Percentiles rank a stretch among this genome's conserved stretches.
Evolutionary conservation across 2,113 vertebrate species (phyloP).

Genomic region (Salminus brasiliensis): DNA sequence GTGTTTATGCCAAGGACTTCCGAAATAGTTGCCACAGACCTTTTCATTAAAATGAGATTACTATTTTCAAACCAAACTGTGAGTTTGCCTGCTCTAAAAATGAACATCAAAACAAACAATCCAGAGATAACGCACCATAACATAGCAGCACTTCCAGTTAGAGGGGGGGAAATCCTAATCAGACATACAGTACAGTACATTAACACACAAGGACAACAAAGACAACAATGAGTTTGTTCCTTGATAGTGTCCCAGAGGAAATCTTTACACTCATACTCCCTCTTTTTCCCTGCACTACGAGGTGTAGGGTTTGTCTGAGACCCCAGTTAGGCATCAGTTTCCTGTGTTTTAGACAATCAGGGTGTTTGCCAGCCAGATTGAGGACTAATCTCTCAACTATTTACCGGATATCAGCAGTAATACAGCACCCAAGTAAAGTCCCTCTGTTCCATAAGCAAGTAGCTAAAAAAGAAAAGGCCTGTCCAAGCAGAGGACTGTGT

Average conservation of each 20-base stretch:
- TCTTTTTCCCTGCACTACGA: background rate
- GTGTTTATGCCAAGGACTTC: background rate
- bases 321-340: conserved; percentile 23
- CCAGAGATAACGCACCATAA: background rate
- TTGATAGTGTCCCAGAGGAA: background rate
- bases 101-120: conserved; percentile 10
- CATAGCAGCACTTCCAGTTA: conserved; percentile 4
- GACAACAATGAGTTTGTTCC: background rate
- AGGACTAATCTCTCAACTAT: conserved; percentile 35
- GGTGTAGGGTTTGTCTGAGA: conserved; percentile 1
- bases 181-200: background rate
- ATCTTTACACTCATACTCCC: background rate
- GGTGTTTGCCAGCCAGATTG: conserved; percentile 36
- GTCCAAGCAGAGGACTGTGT: conserved; percentile 15
- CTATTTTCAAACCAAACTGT: background rate
- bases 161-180: conserved; percentile 10
- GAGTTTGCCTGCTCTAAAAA: background rate
- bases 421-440: conserved; percentile 20
- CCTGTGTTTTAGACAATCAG: conserved; percentile 28
- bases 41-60: background rate
- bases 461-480: conserved; percentile 31
- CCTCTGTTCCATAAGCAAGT: background rate
- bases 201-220: conserved; percentile 7
- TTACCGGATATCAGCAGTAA: conserved; percentile 43
- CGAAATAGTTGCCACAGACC: background rate